Evolutionary conservation across 2,113 vertebrate genomes (phyloP).

Genomic region (Oxyruncus cristatus): DNA sequence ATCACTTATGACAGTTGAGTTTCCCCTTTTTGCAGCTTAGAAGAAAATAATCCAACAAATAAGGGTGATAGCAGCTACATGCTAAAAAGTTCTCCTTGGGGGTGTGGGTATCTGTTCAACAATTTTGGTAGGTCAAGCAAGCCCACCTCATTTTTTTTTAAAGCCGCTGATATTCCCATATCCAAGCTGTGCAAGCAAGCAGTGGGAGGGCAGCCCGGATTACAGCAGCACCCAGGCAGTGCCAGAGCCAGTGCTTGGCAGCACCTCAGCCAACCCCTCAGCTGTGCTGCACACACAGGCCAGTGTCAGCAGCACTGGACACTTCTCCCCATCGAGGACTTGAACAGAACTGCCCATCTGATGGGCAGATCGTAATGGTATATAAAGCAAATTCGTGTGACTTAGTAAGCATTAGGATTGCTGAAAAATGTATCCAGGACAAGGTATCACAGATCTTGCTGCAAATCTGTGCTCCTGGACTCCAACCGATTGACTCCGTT

Average conservation of each 20-base stretch:
- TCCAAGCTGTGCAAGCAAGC: not conserved
- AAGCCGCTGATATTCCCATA: not conserved
- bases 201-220: not conserved
- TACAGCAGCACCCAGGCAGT: not conserved
- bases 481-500: not conserved
- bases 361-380: not conserved
- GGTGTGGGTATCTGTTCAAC: not conserved
- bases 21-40: not conserved
- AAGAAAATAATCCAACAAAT: not conserved
- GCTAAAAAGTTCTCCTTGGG: not conserved
- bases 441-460: not conserved
- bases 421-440: not conserved
- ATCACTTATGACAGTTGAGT: constrained; percentile 18
- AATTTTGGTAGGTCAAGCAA: not conserved
- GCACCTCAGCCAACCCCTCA: not conserved
- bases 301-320: not conserved
- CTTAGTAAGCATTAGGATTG: not conserved
- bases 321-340: fast-evolving
- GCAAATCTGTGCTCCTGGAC: not conserved
- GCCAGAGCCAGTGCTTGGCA: fast-evolving
- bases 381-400: not conserved
- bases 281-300: fast-evolving
- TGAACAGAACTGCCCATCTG: not conserved
- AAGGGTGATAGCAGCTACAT: not conserved
- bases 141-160: not conserved